A percentile compares a stretch with the other conserved stretches of the same genome.
phyloP scores from a whole-genome alignment of 2,113 vertebrate genomes.

The Halichoerus grypus region DNA sequence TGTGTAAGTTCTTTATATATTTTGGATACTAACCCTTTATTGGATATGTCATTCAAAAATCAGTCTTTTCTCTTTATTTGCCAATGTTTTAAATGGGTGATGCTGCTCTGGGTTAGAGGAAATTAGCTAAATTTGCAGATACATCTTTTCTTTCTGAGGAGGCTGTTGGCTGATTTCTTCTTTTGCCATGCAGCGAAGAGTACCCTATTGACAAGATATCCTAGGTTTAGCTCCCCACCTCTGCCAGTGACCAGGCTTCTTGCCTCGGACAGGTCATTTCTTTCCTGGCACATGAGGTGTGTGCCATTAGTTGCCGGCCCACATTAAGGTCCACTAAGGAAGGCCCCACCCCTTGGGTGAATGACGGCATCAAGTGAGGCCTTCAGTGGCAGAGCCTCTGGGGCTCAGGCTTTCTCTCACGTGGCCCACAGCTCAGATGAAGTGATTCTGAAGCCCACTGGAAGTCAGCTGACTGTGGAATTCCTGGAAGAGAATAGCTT shows the following conservation, averaged over 20 bases:
- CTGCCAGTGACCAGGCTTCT: conserved; percentile 25
- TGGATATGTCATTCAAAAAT: neutral
- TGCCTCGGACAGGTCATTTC: conserved; percentile 50
- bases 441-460: conserved; percentile 93
- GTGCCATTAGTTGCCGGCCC: conserved; percentile 44
- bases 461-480: conserved; percentile 94
- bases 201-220: neutral
- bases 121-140: conserved; percentile 50
- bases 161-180: conserved; percentile 52
- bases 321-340: neutral
- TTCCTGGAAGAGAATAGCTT: conserved; percentile 97
- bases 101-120: conserved; percentile 57
- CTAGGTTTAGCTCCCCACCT: neutral
- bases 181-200: conserved; percentile 44
- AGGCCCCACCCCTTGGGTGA: neutral
- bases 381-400: conserved; percentile 27
- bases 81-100: conserved; percentile 57
- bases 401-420: conserved; percentile 56
- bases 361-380: neutral
- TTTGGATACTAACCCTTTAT: neutral
- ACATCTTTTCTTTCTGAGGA: conserved; percentile 27
- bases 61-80: conserved; percentile 36
- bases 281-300: conserved; percentile 41
- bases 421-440: conserved; percentile 92
- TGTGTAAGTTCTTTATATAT: neutral